Base-by-base conservation (phyloP, 2,797 vertebrate species). In the Pyrocephalus nanus region DNA sequence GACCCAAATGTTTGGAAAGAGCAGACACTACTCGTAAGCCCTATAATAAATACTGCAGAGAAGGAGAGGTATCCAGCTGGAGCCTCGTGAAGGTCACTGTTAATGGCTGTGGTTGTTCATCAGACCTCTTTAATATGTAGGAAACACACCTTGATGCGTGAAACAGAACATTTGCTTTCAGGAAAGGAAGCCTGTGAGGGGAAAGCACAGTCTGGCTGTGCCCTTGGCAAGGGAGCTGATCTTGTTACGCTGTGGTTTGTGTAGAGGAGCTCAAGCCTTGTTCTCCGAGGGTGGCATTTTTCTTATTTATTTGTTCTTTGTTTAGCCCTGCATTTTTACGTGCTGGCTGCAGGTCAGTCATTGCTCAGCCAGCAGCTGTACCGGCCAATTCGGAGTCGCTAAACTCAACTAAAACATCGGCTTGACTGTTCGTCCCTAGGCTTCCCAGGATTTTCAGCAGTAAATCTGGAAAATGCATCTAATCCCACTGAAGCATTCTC, bases 381-480 rank as follows among this genome's bases (percentile, higher is more conserved):
- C 50, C 58, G 87, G 61, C 89, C 93, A 91, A 26, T 71, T 92
- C 53, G 36, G 87, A 93, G 83, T 51, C 57, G 22, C 61, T 77
- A 12, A 80, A 60, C 50, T 86, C 66, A 92, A 92, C 83, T 76
- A 47, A 66, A 92, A 58, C 32, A 55, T 62, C 86, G 62, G 50
- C 32, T 77, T n/a, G 34, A 53, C 62, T 77, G 26, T 40, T 71
- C 1, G 0, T 91, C 54, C 58, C 64, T 23, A 32, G 65, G 36
- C 60, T 96, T 94, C 93, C 64, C 88, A 60, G 84, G 73, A 70
- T 69, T 92, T 96, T 76, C 73, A 75, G 84, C 89, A 85, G 61
- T 92, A 85, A 88, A 90, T 69, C 79, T 88, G 88, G 90, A 97
- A 95, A 95, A 94, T 55, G 5, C 81, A 77, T 80, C 86, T 77